Base-by-base conservation (phyloP, 2,113 vertebrate genomes). In the Lichenostomus cassidix region DNA sequence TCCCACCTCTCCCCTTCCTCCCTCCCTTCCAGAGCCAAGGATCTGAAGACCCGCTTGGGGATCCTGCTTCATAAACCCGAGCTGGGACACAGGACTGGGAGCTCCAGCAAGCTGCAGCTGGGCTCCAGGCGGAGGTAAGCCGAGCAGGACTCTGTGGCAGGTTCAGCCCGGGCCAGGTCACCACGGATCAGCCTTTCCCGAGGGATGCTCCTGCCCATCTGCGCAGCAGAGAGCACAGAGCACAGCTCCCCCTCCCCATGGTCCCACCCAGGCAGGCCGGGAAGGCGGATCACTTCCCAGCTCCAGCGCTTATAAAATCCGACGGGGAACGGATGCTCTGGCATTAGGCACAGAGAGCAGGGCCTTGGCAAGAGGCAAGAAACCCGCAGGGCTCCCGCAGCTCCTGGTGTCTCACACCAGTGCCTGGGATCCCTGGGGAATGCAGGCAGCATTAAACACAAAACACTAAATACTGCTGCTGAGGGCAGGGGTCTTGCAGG, bases 31-130 rank as follows among this genome's bases (percentile, higher is more conserved):
- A 99, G 99, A 97, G 99, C 98, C 81, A 99, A 99, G 96, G 98
- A 98, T 90, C 97, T 99, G 92, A 99, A 99, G 95, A 98, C 97
- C 17, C 98, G 98, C 23, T 97, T 99, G 87, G 97, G 98, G 70
- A 98, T 97, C 96, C 97, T 99, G 91, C 97, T 99, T 90, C 98
- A 98, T 31, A 99, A 98, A 81, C 91, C 98, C 7, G 98, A 98
- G 39, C 92, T 95, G 89, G 94, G 97, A 52, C 96, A 97, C 9
- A 87, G 94, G 39, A 21, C 31, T 1, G 94, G 97, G 15, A 94
- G 37, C 20, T 53, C 76, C 33, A 79, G 94, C 96, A 98, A 97
- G 65, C 83, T 97, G 33, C 96, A 97, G 64, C 92, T 96, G 95
- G 55, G 85, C 76, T 95, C 90, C 37, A 98, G 97, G 83, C 21